Evolutionary conservation across 2,113 vertebrate genomes (phyloP).

Genomic region (Pogona vitticeps): DNA sequence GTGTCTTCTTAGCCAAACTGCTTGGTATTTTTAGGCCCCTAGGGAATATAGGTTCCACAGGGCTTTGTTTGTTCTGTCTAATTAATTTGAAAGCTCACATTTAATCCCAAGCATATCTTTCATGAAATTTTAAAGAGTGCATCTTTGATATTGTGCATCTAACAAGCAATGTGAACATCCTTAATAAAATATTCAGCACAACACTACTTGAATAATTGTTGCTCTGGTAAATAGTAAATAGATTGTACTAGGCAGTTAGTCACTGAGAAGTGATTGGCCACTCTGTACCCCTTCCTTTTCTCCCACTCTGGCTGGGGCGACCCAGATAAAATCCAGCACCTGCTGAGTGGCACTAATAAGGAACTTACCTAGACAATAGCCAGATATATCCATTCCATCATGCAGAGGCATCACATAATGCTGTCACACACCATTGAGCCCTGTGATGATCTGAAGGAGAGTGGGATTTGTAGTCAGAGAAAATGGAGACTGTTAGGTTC

Average conservation of each 20-base stretch:
- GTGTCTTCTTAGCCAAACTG: conserved; percentile 32
- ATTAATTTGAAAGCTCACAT: conserved; percentile 39
- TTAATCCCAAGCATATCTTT: conserved; percentile 42
- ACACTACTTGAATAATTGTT: conserved; percentile 28
- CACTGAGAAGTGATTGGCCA: not conserved
- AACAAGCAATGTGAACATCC: conserved; percentile 2
- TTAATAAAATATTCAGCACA: conserved; percentile 14
- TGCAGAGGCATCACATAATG: too few species aligned
- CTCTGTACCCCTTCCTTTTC: too few species aligned
- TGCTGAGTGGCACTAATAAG: too few species aligned
- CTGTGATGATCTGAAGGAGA: too few species aligned
- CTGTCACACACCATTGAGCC: too few species aligned
- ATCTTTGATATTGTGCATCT: conserved; percentile 32
- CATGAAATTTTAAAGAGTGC: conserved; percentile 23
- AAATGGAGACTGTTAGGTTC: too few species aligned
- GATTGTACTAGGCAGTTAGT: not conserved
- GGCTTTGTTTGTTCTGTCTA: conserved; percentile 41
- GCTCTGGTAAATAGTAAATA: not conserved
- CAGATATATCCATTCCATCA: too few species aligned
- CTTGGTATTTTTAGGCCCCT: conserved; percentile 16
- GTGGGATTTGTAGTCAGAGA: too few species aligned
- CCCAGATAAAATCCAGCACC: too few species aligned
- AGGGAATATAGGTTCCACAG: conserved; percentile 32
- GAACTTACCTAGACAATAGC: too few species aligned
- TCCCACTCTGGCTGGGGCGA: too few species aligned